Base-by-base conservation (phyloP, 2,797 vertebrate genomes). In the Malurus splendens region DNA sequence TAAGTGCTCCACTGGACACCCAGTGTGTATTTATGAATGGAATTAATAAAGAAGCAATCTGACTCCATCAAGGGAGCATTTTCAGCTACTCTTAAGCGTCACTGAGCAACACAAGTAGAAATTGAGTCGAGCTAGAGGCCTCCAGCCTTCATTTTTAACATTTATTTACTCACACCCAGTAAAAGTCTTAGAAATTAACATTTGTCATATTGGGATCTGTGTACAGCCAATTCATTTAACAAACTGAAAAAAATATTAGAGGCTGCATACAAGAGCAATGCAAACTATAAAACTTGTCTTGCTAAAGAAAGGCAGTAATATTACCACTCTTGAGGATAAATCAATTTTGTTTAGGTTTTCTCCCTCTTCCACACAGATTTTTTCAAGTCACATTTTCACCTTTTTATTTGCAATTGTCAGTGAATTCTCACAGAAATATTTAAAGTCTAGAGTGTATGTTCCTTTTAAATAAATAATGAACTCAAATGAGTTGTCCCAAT, bases 21-120 rank as follows among this genome's bases (percentile, higher is more conserved):
- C 94, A 80, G 87, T 91, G 95, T 94, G 96, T 95, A 95, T 97
- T 96, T 97, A 96, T 96, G 95, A 96, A 96, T 94, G 95, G 96
- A 96, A 96, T 96, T 95, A 96, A 95, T 95, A 96, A 97, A 96
- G 93, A 95, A 94, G 96, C 92, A 97, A 97, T 89, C 67, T 3
- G 94, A 97, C 90, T 95, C 96, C 74, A 92, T 87, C 96, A 80
- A 91, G 96, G 94, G 96, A 97, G 74, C 60, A 50, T 92, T 94
- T 95, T 89, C 36, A 73, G 88, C 50, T 93, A 90, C 83, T 80
- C 87, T 81, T 89, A 68, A 96, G 88, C 5, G 5, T 92, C 86
- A 92, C 89, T 86, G 86, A 66, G 74, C 60, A 88, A 79, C 89
- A 84, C 47, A 38, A 81, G 77, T 82, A 94, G 91, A 94, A 95